Evolutionary conservation across 1,140 invertebrate genomes (phyloP).

Genomic region (Batillaria attramentaria): DNA sequence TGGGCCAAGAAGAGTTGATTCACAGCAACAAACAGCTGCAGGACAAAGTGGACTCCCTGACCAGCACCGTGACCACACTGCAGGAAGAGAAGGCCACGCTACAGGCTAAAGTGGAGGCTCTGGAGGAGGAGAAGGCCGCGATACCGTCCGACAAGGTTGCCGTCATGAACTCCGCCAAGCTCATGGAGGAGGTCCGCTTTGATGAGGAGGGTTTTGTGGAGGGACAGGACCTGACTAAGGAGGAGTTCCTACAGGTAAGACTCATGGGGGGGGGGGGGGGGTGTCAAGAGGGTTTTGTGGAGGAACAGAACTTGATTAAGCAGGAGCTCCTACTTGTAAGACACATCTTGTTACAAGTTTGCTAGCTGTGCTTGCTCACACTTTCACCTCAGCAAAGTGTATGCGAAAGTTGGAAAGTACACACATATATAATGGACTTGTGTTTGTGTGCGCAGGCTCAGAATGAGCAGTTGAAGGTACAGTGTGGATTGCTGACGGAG

Average conservation of each 20-base stretch:
- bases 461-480: slow-evolving; percentile 43
- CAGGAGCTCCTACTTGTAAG: too few relatives aligned
- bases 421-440: neutral
- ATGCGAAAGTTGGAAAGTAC: too few relatives aligned
- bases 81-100: slow-evolving; percentile 29
- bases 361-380: too few relatives aligned
- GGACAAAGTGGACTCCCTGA: slow-evolving; percentile 27
- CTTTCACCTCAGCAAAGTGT: too few relatives aligned
- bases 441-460: slow-evolving; percentile 25
- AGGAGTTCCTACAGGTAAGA: slow-evolving; percentile 39
- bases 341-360: too few relatives aligned
- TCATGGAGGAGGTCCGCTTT: slow-evolving; percentile 36
- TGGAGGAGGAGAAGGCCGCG: slow-evolving; percentile 35
- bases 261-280: too few relatives aligned
- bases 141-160: slow-evolving; percentile 22
- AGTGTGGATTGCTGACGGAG: slow-evolving; percentile 44
- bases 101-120: slow-evolving; percentile 29
- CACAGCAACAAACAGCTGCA: slow-evolving; percentile 29
- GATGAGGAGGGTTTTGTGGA: slow-evolving; percentile 45
- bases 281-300: too few relatives aligned
- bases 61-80: slow-evolving; percentile 29
- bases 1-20: slow-evolving; percentile 34
- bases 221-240: slow-evolving; percentile 42
- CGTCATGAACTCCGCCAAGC: slow-evolving; percentile 12
- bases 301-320: too few relatives aligned